A percentile compares a stretch with the other conserved stretches of the same genome.
These are phyloP conservation scores for Drosophila quinaria DNA, from an alignment of 2,888 invertebrate genomes.

Conservation along the genomic window DNA sequence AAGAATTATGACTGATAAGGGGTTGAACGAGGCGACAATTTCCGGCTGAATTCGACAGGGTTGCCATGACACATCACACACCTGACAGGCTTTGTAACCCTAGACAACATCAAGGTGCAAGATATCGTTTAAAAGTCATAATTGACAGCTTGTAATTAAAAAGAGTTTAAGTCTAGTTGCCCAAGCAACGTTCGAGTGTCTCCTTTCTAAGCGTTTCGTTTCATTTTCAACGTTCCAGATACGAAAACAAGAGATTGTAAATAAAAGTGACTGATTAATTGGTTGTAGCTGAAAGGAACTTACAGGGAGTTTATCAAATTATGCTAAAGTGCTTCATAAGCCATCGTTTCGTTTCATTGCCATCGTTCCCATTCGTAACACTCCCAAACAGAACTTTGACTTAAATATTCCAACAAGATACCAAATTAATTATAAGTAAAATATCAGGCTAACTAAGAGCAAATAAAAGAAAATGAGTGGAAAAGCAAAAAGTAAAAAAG, in stretches of 20 bases:
- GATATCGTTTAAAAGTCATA: conserved; percentile 13
- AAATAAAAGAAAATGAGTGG: conserved; percentile 12
- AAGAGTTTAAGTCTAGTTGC: conserved; percentile 17
- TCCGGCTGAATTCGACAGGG: conserved; percentile 27
- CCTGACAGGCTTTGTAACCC: conserved; percentile 19
- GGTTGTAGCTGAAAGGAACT: neutral
- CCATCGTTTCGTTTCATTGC: conserved; percentile 4
- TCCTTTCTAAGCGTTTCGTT: neutral
- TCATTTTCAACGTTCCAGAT: neutral
- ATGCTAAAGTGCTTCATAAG: neutral
- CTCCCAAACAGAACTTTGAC: conserved; percentile 14
- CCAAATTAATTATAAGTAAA: conserved; percentile 6
- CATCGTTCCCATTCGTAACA: neutral
- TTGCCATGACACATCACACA: conserved; percentile 1
- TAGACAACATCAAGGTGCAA: conserved; percentile 43
- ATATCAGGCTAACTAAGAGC: conserved; percentile 45
- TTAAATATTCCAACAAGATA: conserved; percentile 30
- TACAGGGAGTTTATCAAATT: neutral
- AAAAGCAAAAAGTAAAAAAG: neutral
- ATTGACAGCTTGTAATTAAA: conserved; percentile 52
- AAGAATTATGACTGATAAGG: conserved; percentile 45
- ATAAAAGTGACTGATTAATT: neutral
- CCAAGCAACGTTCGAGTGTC: neutral
- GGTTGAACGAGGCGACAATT: conserved; percentile 43
- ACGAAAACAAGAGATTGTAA: neutral